A percentile compares a stretch with the other conserved stretches of the same genome.
These are phyloP conservation scores for Muraenolepis orangiensis DNA, from an alignment of 2,797 vertebrate genomes.

Conservation along the genomic window DNA sequence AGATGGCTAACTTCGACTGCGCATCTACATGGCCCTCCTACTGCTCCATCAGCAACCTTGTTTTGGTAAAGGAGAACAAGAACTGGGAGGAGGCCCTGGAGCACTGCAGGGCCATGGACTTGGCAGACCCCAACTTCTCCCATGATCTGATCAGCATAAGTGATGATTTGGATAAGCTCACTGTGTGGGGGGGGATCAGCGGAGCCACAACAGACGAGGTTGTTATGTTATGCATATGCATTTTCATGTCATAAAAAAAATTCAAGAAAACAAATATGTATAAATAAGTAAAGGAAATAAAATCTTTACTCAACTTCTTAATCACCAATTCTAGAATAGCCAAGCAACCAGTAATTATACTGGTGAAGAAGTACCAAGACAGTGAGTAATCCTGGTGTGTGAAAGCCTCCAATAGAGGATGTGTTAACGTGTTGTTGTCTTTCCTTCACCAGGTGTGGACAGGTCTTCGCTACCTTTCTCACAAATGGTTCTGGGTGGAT, in stretches of 20 bases:
- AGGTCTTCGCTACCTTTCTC: constrained; percentile 52
- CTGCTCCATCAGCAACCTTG: constrained; percentile 32
- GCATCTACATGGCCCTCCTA: neutral
- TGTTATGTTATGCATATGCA: neutral
- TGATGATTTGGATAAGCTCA: constrained; percentile 2
- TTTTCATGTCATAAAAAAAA: too few species aligned
- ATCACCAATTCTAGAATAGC: neutral
- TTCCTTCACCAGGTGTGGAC: constrained; percentile 42
- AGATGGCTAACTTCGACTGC: constrained; percentile 29
- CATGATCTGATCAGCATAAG: constrained; percentile 44
- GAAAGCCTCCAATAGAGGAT: neutral
- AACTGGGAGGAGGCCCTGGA: constrained; percentile 52
- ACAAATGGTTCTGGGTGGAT: constrained; percentile 53
- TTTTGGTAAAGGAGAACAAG: constrained; percentile 51
- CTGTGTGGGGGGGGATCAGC: neutral
- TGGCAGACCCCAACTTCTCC: rapidly evolving
- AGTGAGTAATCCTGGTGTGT: neutral
- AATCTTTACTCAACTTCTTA: too few species aligned
- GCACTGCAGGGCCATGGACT: constrained; percentile 26
- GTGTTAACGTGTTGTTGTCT: neutral
- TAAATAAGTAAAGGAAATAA: too few species aligned
- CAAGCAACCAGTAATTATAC: neutral
- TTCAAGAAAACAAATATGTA: too few species aligned
- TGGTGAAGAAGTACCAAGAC: neutral
- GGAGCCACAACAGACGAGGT: constrained; percentile 42